Percentiles rank a stretch among this genome's conserved stretches.
phyloP scores from a whole-genome alignment of 2,888 invertebrate genomes.

The Epinotia demarniana region DNA sequence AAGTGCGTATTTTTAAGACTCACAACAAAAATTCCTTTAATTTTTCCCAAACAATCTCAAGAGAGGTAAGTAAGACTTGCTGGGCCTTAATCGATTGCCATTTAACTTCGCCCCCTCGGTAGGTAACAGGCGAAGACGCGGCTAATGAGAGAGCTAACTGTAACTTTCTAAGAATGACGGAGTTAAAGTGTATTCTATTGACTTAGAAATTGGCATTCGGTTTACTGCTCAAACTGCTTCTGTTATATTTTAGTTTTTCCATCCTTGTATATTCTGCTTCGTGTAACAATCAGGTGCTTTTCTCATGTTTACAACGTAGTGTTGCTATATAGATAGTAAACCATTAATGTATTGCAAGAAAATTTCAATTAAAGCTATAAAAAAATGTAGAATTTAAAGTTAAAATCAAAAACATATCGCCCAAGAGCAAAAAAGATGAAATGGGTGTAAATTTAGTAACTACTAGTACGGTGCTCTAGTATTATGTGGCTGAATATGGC shows the following conservation, averaged over 20 bases:
- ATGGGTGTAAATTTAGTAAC: no score
- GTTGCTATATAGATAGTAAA: no score
- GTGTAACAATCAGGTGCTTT: background rate
- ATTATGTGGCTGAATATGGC: no score
- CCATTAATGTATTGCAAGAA: no score
- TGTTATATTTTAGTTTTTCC: no score
- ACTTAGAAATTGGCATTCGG: slow-evolving; percentile 44
- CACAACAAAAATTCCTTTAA: background rate
- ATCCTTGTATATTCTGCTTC: background rate
- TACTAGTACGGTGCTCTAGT: no score
- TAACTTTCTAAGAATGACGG: slow-evolving; percentile 50
- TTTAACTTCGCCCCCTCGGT: background rate
- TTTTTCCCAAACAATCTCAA: slow-evolving; percentile 46
- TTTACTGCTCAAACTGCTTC: background rate
- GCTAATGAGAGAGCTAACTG: slow-evolving; percentile 76
- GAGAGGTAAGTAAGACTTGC: slow-evolving; percentile 17
- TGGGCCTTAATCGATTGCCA: slow-evolving; percentile 1
- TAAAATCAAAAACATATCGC: no score
- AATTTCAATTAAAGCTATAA: no score
- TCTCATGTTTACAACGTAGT: no score
- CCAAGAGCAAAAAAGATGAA: no score
- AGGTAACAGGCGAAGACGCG: slow-evolving; percentile 36
- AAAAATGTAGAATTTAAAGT: no score
- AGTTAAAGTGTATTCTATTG: slow-evolving; percentile 40
- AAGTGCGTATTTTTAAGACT: no score